These are phyloP conservation scores for Entomobrya proxima DNA, from an alignment of 2,888 invertebrate genomes.

Conservation along the genomic window DNA sequence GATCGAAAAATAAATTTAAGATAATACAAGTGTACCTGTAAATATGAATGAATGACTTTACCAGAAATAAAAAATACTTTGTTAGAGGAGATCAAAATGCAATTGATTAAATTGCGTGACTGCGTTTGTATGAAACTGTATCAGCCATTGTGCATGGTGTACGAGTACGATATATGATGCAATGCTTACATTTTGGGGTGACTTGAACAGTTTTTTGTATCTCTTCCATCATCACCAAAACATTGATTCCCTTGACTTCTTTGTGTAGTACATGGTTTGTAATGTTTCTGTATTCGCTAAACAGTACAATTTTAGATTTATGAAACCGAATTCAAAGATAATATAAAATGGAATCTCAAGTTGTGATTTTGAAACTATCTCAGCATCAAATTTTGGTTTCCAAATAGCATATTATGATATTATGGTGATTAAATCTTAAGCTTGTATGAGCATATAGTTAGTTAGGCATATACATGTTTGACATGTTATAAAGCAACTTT, in stretches of 20 bases:
- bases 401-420: no score
- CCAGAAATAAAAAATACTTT: constrained; percentile 1
- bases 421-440: no score
- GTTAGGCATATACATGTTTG: no score
- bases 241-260: background rate
- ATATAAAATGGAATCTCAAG: constrained; percentile 2
- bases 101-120: background rate
- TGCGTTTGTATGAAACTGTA: background rate
- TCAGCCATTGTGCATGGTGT: background rate
- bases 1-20: background rate
- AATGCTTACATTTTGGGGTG: background rate
- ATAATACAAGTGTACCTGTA: constrained; percentile 48
- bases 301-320: background rate
- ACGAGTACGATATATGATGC: background rate
- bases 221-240: background rate
- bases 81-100: constrained; percentile 10
- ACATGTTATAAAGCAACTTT: no score
- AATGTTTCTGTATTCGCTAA: background rate
- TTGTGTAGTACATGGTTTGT: background rate
- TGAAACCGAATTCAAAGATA: no score
- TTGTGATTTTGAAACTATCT: constrained; percentile 23
- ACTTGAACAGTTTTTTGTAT: background rate
- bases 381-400: background rate
- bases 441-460: no score
- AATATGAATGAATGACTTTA: constrained; percentile 26